Base-by-base conservation (phyloP, 2,888 invertebrate genomes). In the Crepidodera aurea region DNA sequence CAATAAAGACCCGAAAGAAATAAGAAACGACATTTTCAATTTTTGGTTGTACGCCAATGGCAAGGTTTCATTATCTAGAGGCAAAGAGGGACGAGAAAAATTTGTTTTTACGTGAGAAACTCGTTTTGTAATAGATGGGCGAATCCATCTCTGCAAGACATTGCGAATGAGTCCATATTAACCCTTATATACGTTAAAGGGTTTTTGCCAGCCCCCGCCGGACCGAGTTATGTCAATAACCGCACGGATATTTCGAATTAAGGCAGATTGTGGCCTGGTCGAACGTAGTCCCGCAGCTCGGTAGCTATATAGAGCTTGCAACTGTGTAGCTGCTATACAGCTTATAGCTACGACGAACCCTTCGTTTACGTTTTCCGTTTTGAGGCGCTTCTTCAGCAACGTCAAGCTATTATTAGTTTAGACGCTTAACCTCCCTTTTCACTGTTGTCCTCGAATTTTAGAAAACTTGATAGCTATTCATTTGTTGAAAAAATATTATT, bases 111-210 rank as follows among this genome's bases (percentile, higher is more conserved):
- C n/a, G n/a, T n/a, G n/a, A n/a, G n/a, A n/a, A n/a, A n/a, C n/a
- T n/a, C n/a, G n/a, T n/a, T n/a, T n/a, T n/a, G n/a, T 16, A 39
- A 1, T 39, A 15, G 7, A 16, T 12, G 10, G 18, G 40, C 48
- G 10, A 46, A 48, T 61, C 48, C 63, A 25, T 10, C 54, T 27
- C 63, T 63, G 63, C 8, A 8, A 25, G 71, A 75, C 78, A 78
- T 78, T 78, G 78, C 76, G 77, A 80, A 79, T 77, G 78, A 80
- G 80, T 81, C 75, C 79, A 79, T 81, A 81, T 81, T 80, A 80
- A 80, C 80, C 80, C 79, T 78, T 79, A 76, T 74, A 44, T 55
- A 63, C 76, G 76, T 75, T 59, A 72, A 71, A 75, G 75, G 75
- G 78, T 76, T 71, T 70, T 69, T 60, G 64, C 63, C 62, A 67